Percentiles rank a stretch among this genome's conserved stretches.
Evolutionary conservation across 2,888 invertebrate species (phyloP).

Genomic region (Nebria salina): DNA sequence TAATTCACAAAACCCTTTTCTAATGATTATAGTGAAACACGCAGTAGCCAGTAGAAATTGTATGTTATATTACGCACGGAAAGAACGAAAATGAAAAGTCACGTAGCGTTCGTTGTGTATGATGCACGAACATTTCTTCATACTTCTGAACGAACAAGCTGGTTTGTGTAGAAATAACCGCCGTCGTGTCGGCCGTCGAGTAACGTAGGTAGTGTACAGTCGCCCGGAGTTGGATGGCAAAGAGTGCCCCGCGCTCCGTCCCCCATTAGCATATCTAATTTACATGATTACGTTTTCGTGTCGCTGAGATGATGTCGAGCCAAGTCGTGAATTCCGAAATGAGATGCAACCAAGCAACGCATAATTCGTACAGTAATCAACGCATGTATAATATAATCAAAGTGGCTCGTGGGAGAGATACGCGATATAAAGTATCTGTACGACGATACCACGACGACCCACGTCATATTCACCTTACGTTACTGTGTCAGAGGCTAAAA

Average conservation of each 20-base stretch:
- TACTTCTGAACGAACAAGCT: not conserved
- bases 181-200: not conserved
- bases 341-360: constrained; percentile 40
- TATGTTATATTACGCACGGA: constrained; percentile 1
- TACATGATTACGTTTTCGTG: constrained; percentile 59
- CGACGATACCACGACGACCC: not conserved
- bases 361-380: constrained; percentile 40
- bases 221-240: constrained; percentile 43
- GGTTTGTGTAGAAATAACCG: not conserved
- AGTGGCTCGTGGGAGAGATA: constrained; percentile 28
- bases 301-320: constrained; percentile 55
- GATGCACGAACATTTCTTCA: not conserved
- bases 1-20: not conserved
- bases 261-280: constrained; percentile 58
- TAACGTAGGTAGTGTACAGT: not conserved
- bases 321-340: constrained; percentile 31
- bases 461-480: not conserved
- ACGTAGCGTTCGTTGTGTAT: not conserved
- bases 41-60: not conserved
- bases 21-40: not conserved
- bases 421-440: constrained; percentile 13
- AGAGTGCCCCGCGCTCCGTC: constrained; percentile 43
- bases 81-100: not conserved
- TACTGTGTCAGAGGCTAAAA: not conserved
- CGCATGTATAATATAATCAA: constrained; percentile 46